Evolutionary conservation across 2,888 invertebrate species (phyloP), one percentile per base, ranked within the genome.

Genomic region (Molorchus minor): DNA sequence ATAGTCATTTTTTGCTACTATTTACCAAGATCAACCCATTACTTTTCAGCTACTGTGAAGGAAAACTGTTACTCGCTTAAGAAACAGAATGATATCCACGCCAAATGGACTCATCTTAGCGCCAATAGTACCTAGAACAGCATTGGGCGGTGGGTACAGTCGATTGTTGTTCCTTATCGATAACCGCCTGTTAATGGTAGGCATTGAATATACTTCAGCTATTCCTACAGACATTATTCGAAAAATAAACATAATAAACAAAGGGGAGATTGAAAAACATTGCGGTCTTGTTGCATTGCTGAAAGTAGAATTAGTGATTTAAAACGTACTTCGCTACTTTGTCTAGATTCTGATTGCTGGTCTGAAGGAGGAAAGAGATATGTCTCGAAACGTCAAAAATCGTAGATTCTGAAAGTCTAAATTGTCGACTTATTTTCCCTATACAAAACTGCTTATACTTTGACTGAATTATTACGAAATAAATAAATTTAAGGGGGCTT

Each of bases 181-280:
- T 56, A 80, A 71, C 61, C 79, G 77, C 36, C 81, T 75, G 67
- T 79, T 80, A 68, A 81, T 78, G 35, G 79, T 80, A 30, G 80
- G 75, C 79, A 79, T 80, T 62, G 73, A 71, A 68, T 75, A 76
- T 51, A 68, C 71, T 53, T 72, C 72, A 58, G 70, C 69, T 53
- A 67, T 65, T 65, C 71, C 72, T 71, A 65, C 54, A 62, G 55
- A 60, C 33, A 62, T 35, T 53, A 45, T 51, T 40, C 30, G 38
- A 21, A 12, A 12, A 52, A 17, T 52, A 29, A 52, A 52, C 29
- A 52, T 4, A 36, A 17, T 17, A 35, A n/a, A n/a, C n/a, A 47
- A 16, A 13, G 3, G 1, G 3, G 15, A 1, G 36, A 17, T 15
- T 13, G 19, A 47, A 15, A 12, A 36, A 12, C 7, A 7, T 20